Percentiles rank a stretch among this genome's conserved stretches.
Evolutionary conservation across 2,888 invertebrate species (phyloP).

Genomic region (Erebia aethiops): DNA sequence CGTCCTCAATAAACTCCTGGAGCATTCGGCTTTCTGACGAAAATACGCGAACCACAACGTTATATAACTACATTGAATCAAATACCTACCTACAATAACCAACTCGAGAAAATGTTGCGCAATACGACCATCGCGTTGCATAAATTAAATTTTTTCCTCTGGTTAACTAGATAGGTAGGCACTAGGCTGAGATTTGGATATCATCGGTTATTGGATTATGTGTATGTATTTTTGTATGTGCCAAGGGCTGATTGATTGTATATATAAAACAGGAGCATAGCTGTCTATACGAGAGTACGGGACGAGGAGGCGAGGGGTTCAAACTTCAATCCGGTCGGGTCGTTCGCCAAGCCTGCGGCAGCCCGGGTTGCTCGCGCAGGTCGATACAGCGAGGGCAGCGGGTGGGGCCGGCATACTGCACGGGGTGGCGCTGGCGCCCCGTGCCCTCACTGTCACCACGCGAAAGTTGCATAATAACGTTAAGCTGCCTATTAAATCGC

Average conservation of each 20-base stretch:
- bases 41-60: too few species aligned
- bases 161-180: too few species aligned
- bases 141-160: too few species aligned
- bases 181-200: too few species aligned
- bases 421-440: constrained; percentile 78
- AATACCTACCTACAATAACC: too few species aligned
- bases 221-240: constrained; percentile 40
- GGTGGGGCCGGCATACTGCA: constrained; percentile 69
- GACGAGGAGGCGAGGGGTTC: constrained; percentile 47
- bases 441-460: constrained; percentile 78
- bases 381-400: constrained; percentile 76
- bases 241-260: constrained; percentile 51
- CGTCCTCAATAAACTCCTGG: too few species aligned
- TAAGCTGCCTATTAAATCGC: constrained; percentile 40
- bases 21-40: too few species aligned
- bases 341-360: constrained; percentile 60
- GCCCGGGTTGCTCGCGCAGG: constrained; percentile 73
- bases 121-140: too few species aligned
- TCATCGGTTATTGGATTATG: too few species aligned
- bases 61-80: too few species aligned
- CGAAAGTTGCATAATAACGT: constrained; percentile 55
- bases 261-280: constrained; percentile 48
- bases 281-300: constrained; percentile 28
- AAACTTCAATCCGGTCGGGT: constrained; percentile 59
- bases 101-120: too few species aligned